Conservation (phyloP, 2,888 invertebrate genomes). For the Ernsta delagoae region DNA sequence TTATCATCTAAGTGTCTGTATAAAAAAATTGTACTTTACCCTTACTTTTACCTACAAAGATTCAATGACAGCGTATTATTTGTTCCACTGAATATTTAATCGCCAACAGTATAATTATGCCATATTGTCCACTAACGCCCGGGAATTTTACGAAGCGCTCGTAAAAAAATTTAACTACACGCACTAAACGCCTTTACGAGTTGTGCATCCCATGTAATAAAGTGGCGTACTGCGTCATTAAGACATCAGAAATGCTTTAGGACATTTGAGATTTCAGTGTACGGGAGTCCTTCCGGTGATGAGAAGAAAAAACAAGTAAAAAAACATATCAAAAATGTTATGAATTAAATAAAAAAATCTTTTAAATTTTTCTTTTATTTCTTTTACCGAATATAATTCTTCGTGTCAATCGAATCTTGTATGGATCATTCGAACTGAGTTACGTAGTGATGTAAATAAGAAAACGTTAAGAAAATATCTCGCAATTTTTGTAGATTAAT, state of each 20-base stretch:
- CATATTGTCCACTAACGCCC: not conserved
- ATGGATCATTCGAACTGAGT: too few relatives aligned
- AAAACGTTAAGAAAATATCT: too few relatives aligned
- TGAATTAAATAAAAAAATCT: too few relatives aligned
- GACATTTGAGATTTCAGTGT: not conserved
- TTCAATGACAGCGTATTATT: not conserved
- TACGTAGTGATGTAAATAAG: too few relatives aligned
- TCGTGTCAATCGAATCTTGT: too few relatives aligned
- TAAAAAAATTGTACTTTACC: too few relatives aligned
- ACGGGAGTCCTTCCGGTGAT: not conserved
- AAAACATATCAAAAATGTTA: too few relatives aligned
- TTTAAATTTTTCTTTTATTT: too few relatives aligned
- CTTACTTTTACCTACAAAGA: too few relatives aligned
- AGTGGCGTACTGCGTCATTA: not conserved
- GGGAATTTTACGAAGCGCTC: not conserved
- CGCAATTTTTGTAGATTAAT: not conserved
- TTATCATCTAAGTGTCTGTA: too few relatives aligned
- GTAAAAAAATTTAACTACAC: constrained; percentile 1
- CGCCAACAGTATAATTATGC: not conserved
- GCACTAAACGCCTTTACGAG: not conserved
- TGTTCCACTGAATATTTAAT: not conserved
- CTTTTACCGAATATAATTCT: too few relatives aligned
- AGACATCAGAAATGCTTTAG: not conserved
- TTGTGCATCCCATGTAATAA: not conserved
- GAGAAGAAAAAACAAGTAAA: not conserved